These are phyloP conservation scores for Sinohyriopsis cumingii DNA, from an alignment of 2,888 invertebrate genomes.

Conservation along the genomic window DNA sequence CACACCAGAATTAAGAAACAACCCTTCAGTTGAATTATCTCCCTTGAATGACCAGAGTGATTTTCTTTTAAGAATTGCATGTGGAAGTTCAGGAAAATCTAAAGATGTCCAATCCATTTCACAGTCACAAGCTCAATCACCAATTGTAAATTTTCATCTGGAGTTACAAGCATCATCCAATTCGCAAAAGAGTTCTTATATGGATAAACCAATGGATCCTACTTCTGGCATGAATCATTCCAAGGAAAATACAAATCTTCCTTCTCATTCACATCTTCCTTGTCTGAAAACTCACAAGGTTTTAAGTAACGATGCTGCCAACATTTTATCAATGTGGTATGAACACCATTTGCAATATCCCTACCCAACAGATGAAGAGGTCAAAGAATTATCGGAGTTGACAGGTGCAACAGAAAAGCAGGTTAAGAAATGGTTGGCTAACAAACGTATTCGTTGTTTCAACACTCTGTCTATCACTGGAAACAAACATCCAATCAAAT, in stretches of 20 bases:
- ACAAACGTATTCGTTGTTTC: conserved; percentile 58
- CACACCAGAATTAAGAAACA: too few species aligned
- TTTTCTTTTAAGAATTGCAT: too few species aligned
- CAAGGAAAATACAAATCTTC: too few species aligned
- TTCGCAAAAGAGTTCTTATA: too few species aligned
- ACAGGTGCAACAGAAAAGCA: conserved; percentile 53
- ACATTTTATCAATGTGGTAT: conserved; percentile 48
- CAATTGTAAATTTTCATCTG: too few species aligned
- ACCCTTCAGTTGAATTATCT: conserved; percentile 4
- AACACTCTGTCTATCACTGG: conserved; percentile 67
- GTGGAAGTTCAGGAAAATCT: too few species aligned
- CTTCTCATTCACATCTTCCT: too few species aligned
- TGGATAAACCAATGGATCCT: too few species aligned
- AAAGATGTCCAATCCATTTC: too few species aligned
- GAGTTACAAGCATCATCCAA: too few species aligned
- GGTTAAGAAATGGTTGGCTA: conserved; percentile 68
- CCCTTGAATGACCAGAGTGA: conserved; percentile 9
- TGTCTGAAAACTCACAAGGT: conserved; percentile 21
- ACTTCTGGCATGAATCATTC: too few species aligned
- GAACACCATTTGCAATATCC: conserved; percentile 54
- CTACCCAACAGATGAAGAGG: conserved; percentile 58
- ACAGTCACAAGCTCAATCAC: too few species aligned
- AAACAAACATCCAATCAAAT: conserved; percentile 62
- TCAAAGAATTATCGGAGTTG: conserved; percentile 39
- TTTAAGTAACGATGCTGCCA: conserved; percentile 39